These are phyloP conservation scores for Drosophila maculinotata DNA, from an alignment of 2,888 invertebrate genomes.

Conservation along the genomic window DNA sequence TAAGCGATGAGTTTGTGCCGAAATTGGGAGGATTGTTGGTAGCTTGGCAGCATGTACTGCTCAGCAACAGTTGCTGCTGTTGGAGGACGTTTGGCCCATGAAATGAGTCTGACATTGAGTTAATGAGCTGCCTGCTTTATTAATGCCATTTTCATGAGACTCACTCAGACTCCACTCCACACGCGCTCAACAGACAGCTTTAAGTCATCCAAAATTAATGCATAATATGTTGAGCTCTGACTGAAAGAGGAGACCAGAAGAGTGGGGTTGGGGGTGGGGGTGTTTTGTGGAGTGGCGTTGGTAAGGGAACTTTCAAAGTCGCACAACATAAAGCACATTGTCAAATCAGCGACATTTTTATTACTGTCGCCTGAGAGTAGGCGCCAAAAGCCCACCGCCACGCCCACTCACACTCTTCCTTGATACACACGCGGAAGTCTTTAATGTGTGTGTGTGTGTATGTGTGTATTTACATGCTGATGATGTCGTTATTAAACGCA, in stretches of 20 bases:
- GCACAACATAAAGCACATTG: slow-evolving; percentile 71
- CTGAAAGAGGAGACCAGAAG: background rate
- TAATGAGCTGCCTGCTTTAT: slow-evolving; percentile 52
- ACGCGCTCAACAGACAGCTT: slow-evolving; percentile 22
- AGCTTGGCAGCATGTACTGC: slow-evolving; percentile 5
- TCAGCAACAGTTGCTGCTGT: slow-evolving; percentile 32
- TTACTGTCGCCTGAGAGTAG: slow-evolving; percentile 52
- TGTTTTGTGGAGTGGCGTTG: slow-evolving; percentile 2
- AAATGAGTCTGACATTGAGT: slow-evolving; percentile 34
- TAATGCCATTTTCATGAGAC: slow-evolving; percentile 51
- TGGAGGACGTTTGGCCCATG: slow-evolving; percentile 12
- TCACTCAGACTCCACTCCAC: background rate
- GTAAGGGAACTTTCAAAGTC: slow-evolving; percentile 32
- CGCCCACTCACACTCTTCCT: slow-evolving; percentile 16
- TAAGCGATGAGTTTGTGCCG: slow-evolving; percentile 47
- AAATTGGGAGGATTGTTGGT: background rate
- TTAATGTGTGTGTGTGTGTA: slow-evolving; percentile 13
- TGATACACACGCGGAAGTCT: slow-evolving; percentile 23
- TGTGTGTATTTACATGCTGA: slow-evolving; percentile 62
- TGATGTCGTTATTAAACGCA: slow-evolving; percentile 80
- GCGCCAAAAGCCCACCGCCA: slow-evolving; percentile 1
- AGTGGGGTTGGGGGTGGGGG: background rate
- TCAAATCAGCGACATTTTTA: slow-evolving; percentile 81
- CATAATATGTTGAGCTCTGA: slow-evolving; percentile 56
- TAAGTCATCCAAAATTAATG: slow-evolving; percentile 67